Evolutionary conservation across 2,113 vertebrate species (phyloP).

Genomic region (Mus pahari): DNA sequence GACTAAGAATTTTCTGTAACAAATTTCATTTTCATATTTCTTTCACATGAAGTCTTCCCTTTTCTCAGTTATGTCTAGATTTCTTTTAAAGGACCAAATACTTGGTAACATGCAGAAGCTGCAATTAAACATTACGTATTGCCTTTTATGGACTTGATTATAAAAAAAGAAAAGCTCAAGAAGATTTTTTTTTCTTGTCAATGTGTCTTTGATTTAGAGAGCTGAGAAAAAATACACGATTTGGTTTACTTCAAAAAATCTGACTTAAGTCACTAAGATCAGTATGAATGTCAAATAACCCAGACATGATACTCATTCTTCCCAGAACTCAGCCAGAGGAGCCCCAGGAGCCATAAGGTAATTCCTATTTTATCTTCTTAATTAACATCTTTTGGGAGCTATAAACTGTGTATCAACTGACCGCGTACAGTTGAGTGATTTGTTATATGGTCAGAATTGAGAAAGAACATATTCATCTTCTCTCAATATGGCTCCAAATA

Average conservation of each 20-base stretch:
- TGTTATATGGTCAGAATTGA: background rate
- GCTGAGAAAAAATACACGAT: background rate
- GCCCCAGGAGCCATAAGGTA: background rate
- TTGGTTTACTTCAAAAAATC: background rate
- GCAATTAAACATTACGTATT: background rate
- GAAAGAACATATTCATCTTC: background rate
- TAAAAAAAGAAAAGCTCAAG: background rate
- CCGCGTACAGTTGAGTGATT: background rate
- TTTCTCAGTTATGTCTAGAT: constrained; percentile 11
- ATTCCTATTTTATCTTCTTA: background rate
- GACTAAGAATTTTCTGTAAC: background rate
- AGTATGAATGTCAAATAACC: background rate
- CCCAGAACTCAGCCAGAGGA: background rate
- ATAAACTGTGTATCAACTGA: background rate
- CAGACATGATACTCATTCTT: background rate
- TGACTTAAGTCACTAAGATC: background rate
- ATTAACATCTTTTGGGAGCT: background rate
- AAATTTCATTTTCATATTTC: background rate
- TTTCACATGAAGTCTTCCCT: background rate
- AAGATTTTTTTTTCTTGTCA: constrained; percentile 24
- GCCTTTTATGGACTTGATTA: background rate
- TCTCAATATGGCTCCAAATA: background rate
- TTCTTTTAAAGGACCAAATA: constrained; percentile 1
- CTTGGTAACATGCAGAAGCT: background rate
- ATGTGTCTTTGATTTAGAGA: constrained; percentile 28